Evolutionary conservation across 2,888 invertebrate genomes (phyloP).

Genomic region (Paralinhomoeus sp.): DNA sequence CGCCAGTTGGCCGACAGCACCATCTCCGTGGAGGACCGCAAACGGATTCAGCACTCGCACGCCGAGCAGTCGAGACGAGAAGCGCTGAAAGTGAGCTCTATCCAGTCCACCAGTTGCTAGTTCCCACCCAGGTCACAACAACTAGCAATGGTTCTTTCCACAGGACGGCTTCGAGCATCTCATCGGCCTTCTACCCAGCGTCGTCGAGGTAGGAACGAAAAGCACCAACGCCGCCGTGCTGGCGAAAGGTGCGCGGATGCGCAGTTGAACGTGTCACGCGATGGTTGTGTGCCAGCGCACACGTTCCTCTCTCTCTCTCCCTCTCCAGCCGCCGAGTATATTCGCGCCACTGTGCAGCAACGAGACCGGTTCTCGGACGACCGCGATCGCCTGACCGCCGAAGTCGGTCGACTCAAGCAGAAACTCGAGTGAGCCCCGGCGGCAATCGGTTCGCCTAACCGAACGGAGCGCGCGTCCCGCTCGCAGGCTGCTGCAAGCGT

Average conservation of each 20-base stretch:
- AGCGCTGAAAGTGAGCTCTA: constrained; percentile 19
- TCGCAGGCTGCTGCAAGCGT: constrained; percentile 16
- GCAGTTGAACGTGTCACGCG: background rate
- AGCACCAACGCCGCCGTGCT: constrained; percentile 23
- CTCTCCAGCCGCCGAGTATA: background rate
- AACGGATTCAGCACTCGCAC: constrained; percentile 21
- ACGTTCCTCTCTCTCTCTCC: background rate
- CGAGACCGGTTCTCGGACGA: background rate
- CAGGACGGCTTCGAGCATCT: constrained; percentile 21
- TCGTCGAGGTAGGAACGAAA: constrained; percentile 19
- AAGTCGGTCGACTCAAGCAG: background rate
- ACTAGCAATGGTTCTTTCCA: background rate
- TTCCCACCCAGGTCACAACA: no score
- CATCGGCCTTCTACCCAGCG: constrained; percentile 15
- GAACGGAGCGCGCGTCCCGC: background rate
- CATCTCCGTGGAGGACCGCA: constrained; percentile 19
- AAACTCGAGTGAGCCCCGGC: background rate
- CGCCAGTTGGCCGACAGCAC: constrained; percentile 19
- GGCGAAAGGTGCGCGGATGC: constrained; percentile 16
- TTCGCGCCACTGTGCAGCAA: background rate
- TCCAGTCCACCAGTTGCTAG: no score
- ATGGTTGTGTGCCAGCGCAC: background rate
- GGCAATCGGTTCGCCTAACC: no score
- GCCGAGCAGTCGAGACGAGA: constrained; percentile 22
- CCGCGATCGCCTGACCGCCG: background rate